Conservation (phyloP, 2,888 invertebrate genomes). For the Napeogenes inachia region DNA sequence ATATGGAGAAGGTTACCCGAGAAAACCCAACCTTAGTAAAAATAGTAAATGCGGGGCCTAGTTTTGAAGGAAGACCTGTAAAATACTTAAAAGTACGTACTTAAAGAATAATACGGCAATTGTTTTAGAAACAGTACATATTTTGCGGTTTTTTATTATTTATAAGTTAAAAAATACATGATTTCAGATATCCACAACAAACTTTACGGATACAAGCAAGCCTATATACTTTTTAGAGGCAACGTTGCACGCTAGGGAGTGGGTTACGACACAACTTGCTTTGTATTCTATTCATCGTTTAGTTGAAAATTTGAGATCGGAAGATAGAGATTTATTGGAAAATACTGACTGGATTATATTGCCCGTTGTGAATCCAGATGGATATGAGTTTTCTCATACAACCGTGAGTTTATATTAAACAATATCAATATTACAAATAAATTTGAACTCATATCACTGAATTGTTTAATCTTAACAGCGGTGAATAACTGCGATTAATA, state of each 20-base stretch:
- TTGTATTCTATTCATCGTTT: conserved; percentile 78
- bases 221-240: conserved; percentile 75
- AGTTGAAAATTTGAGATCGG: conserved; percentile 63
- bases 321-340: conserved; percentile 66
- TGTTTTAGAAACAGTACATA: conserved; percentile 32
- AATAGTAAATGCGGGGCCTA: conserved; percentile 75
- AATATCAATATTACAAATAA: background rate
- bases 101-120: background rate
- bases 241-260: conserved; percentile 82
- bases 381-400: conserved; percentile 80
- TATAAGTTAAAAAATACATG: conserved; percentile 32
- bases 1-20: conserved; percentile 64
- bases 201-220: conserved; percentile 55
- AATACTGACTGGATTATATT: conserved; percentile 81
- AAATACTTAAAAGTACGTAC: conserved; percentile 74
- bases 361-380: conserved; percentile 84
- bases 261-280: conserved; percentile 80
- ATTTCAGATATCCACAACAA: conserved; percentile 76
- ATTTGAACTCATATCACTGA: too few relatives aligned
- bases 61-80: conserved; percentile 77
- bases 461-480: too few relatives aligned
- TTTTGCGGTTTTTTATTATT: too few relatives aligned
- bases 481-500: too few relatives aligned
- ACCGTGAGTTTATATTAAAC: background rate
- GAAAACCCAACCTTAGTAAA: conserved; percentile 72